These are phyloP conservation scores for Dicyrtoma fusca DNA, from an alignment of 2,888 invertebrate species.

Conservation along the genomic window DNA sequence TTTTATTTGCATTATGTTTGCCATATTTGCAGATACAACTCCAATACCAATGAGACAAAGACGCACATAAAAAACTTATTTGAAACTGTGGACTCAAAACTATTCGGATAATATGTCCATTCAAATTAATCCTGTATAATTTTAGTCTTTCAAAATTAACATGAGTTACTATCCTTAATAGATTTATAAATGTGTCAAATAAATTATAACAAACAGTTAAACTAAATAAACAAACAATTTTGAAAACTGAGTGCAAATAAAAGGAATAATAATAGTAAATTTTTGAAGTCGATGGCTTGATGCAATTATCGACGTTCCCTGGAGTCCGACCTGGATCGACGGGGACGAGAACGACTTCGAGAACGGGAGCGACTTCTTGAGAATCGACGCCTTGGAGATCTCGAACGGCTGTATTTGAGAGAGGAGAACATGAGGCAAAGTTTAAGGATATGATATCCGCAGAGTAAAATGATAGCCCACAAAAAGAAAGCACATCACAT, in stretches of 20 bases:
- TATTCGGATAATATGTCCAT: constrained; percentile 28
- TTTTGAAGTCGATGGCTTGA: constrained; percentile 25
- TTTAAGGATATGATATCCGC: constrained; percentile 21
- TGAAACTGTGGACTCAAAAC: constrained; percentile 35
- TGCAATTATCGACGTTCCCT: constrained; percentile 50
- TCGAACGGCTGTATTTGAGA: constrained; percentile 50
- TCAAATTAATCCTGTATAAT: constrained; percentile 19
- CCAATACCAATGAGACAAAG: constrained; percentile 26
- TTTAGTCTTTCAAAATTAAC: constrained; percentile 35
- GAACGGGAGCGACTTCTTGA: constrained; percentile 55
- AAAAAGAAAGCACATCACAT: constrained; percentile 31
- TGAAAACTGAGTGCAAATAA: constrained; percentile 34
- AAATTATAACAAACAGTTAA: constrained; percentile 32
- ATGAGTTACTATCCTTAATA: constrained; percentile 14
- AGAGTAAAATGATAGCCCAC: constrained; percentile 28
- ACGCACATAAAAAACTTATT: constrained; percentile 37
- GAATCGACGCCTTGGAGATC: constrained; percentile 53
- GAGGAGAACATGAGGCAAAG: constrained; percentile 29
- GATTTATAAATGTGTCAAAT: constrained; percentile 36
- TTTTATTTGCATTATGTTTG: constrained; percentile 35
- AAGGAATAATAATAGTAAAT: constrained; percentile 28
- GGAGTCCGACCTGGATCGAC: constrained; percentile 49
- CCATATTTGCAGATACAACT: constrained; percentile 31
- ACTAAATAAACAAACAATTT: constrained; percentile 32
- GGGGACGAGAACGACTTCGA: constrained; percentile 48